phyloP scores from a whole-genome alignment of 1,140 invertebrate genomes.

The Parapsyche elsis region DNA sequence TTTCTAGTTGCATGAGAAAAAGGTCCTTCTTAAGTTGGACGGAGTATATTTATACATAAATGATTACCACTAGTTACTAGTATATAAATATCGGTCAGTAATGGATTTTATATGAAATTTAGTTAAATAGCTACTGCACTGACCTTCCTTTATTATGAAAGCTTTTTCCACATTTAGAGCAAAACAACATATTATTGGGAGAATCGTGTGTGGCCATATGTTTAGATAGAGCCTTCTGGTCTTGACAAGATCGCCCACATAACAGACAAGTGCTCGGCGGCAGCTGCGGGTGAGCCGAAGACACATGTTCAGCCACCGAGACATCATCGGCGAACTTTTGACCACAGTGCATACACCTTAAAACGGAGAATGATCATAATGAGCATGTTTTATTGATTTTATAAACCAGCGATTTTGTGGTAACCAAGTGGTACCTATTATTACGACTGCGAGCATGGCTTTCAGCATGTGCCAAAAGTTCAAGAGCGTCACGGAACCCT shows the following conservation, averaged over 20 bases:
- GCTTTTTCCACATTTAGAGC: conserved; percentile 59
- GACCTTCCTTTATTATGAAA: conserved; percentile 74
- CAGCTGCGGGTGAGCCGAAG: conserved; percentile 66
- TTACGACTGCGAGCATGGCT: conserved; percentile 73
- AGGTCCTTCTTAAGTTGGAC: no score
- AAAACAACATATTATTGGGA: conserved; percentile 51
- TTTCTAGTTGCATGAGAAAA: no score
- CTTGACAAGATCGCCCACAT: conserved; percentile 75
- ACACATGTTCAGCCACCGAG: conserved; percentile 70
- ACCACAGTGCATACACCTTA: conserved; percentile 72
- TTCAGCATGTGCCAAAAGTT: conserved; percentile 81
- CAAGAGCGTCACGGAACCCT: conserved; percentile 77
- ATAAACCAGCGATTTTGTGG: no score
- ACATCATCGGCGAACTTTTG: conserved; percentile 70
- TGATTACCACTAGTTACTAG: no score
- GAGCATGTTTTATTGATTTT: neutral
- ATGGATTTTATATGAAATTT: no score
- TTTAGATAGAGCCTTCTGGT: conserved; percentile 74
- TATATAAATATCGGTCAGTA: no score
- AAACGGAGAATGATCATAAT: neutral
- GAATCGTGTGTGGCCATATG: conserved; percentile 70
- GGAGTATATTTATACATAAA: no score
- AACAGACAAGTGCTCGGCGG: conserved; percentile 71
- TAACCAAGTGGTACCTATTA: conserved; percentile 61
- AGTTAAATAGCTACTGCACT: no score